These are phyloP conservation scores for Cyanistes caeruleus DNA, from an alignment of 2,113 vertebrate genomes.

Conservation along the genomic window DNA sequence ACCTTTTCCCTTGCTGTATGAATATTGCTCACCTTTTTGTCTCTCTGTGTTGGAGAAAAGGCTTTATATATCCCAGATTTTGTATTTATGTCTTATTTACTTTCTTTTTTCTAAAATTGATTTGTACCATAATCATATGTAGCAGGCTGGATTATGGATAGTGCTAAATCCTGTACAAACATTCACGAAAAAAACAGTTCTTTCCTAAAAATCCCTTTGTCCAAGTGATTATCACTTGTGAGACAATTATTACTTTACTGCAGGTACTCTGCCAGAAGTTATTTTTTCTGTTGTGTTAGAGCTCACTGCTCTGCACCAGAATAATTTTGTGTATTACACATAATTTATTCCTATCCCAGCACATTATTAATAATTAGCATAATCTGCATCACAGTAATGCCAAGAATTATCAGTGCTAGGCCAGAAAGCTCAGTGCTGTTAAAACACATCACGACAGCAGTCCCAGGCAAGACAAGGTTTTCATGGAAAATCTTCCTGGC, in stretches of 20 bases:
- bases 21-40: background rate
- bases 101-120: background rate
- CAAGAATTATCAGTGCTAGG: background rate
- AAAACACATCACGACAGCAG: background rate
- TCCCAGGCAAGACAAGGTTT: background rate
- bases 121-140: background rate
- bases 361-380: conserved; percentile 37
- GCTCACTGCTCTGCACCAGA: background rate
- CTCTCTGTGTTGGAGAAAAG: background rate
- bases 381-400: background rate
- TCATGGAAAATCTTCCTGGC: background rate
- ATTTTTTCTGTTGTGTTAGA: background rate
- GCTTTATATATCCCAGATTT: background rate
- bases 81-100: background rate
- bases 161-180: background rate
- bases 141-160: background rate
- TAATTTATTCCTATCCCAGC: conserved; percentile 3
- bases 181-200: background rate
- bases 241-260: background rate
- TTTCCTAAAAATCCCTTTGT: background rate
- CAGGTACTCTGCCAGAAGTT: background rate
- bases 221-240: background rate
- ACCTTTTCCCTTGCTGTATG: background rate
- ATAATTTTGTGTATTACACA: background rate
- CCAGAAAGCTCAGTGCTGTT: background rate